Evolutionary conservation across 1,140 invertebrate genomes (phyloP).

Genomic region (Melipona quadrifasciata): DNA sequence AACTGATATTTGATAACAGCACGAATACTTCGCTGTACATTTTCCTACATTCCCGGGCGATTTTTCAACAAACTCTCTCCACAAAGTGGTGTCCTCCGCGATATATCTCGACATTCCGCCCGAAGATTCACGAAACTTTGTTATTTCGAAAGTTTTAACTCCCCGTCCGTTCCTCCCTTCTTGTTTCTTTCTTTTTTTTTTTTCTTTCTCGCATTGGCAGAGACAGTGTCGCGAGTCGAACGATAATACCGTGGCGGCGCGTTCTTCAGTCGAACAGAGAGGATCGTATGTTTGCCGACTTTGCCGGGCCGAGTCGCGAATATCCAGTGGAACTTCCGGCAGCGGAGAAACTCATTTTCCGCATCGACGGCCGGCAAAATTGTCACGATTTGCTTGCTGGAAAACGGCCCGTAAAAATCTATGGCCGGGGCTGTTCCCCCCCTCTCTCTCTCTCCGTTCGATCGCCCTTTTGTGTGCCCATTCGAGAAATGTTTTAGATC

Average conservation of each 20-base stretch:
- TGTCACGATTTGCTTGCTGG: conserved; percentile 64
- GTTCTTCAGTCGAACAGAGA: neutral
- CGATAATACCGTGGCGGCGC: neutral
- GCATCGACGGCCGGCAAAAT: conserved; percentile 73
- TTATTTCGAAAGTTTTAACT: conserved; percentile 43
- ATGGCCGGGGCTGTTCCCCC: neutral
- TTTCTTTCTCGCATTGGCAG: neutral
- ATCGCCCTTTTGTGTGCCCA: neutral
- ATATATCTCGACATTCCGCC: neutral
- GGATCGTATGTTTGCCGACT: conserved; percentile 28
- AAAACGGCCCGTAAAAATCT: conserved; percentile 49
- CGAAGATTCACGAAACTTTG: conserved; percentile 10
- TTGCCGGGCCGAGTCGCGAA: conserved; percentile 45
- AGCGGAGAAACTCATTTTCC: conserved; percentile 76
- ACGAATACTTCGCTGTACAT: neutral
- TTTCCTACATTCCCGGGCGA: neutral
- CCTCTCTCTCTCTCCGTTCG: neutral
- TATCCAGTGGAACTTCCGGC: conserved; percentile 50
- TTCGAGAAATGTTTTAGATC: conserved; percentile 28
- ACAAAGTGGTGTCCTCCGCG: too few species aligned
- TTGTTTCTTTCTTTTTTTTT: neutral
- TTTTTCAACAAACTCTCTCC: neutral
- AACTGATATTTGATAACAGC: too few species aligned
- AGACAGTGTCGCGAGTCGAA: neutral
- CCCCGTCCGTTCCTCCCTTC: neutral